Conservation (phyloP, 1,140 invertebrate species). For the Trigoniulus corallinus region DNA sequence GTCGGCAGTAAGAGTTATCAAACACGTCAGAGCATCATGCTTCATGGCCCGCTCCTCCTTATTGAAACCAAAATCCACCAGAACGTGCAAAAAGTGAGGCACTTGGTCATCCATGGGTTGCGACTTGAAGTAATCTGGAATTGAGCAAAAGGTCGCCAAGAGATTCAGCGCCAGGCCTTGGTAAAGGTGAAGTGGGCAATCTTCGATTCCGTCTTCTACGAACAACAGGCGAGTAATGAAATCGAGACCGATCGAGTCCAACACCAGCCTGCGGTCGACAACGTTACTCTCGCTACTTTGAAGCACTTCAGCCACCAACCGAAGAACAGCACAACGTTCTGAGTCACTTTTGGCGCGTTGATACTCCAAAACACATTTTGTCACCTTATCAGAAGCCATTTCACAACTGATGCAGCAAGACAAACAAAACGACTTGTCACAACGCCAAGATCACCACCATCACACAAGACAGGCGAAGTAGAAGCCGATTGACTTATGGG, state of each 20-base stretch:
- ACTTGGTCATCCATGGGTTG: conserved; percentile 10
- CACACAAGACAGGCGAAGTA: too few species aligned
- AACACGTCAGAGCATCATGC: conserved; percentile 66
- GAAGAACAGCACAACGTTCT: conserved; percentile 75
- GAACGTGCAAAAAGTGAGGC: conserved; percentile 2
- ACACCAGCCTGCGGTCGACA: conserved; percentile 47
- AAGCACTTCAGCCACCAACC: conserved; percentile 74
- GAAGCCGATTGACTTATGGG: too few species aligned
- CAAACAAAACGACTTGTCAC: too few species aligned
- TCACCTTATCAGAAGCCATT: conserved; percentile 36
- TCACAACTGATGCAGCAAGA: too few species aligned
- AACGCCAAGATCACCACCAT: too few species aligned
- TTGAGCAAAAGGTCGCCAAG: conserved; percentile 60
- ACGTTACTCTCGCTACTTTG: neutral
- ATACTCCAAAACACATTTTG: conserved; percentile 59
- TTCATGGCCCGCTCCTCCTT: conserved; percentile 42
- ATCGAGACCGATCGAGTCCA: conserved; percentile 69
- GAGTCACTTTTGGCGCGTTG: conserved; percentile 62
- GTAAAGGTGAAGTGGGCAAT: conserved; percentile 63
- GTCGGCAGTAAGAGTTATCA: conserved; percentile 55
- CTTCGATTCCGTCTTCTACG: conserved; percentile 36
- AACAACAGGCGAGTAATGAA: conserved; percentile 64
- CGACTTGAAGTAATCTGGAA: conserved; percentile 25
- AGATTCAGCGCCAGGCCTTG: conserved; percentile 75
- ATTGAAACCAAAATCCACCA: neutral